Evolutionary conservation across 1,140 invertebrate genomes (phyloP).

Genomic region (Polypedilum vanderplanki): DNA sequence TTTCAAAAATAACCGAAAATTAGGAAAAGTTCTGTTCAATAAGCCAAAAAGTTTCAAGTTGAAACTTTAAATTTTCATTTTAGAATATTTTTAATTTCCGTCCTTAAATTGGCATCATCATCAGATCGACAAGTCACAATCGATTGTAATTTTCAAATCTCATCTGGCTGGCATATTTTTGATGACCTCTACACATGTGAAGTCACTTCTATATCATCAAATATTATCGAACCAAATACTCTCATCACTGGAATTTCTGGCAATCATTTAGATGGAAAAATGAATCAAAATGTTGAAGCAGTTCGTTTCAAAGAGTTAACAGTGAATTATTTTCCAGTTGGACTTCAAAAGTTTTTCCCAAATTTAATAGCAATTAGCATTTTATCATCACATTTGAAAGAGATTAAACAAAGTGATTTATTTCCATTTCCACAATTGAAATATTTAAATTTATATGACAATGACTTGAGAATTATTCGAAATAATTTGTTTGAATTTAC

Average conservation of each 20-base stretch:
- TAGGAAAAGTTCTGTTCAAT: too few species aligned
- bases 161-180: background rate
- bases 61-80: too few species aligned
- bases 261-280: background rate
- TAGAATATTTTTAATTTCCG: too few species aligned
- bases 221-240: background rate
- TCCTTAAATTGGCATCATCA: too few species aligned
- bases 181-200: background rate
- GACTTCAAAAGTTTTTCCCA: background rate
- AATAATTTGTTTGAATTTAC: background rate
- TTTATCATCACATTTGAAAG: conserved; percentile 6
- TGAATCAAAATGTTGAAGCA: background rate
- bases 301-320: background rate
- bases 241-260: background rate
- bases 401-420: background rate
- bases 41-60: too few species aligned
- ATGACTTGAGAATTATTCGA: background rate
- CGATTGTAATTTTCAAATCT: background rate
- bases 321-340: background rate
- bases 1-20: too few species aligned
- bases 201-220: background rate
- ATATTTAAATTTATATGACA: background rate
- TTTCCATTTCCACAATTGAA: background rate
- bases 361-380: background rate
- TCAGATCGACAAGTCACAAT: background rate